Evolutionary conservation across 1,140 invertebrate genomes (phyloP).

Genomic region (Orussus abietinus): DNA sequence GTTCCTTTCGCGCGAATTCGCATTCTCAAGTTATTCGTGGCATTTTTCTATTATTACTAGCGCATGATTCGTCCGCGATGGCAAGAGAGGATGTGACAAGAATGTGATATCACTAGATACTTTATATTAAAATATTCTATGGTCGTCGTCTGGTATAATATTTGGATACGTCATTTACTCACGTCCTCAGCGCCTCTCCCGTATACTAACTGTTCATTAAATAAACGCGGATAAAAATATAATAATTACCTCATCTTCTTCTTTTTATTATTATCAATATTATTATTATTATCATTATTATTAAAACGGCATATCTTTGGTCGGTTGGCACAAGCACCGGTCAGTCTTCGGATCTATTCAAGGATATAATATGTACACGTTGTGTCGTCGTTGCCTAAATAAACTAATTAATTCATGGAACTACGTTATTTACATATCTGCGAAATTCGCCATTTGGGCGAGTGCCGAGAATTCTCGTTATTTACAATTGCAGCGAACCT

Average conservation of each 20-base stretch:
- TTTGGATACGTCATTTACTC: not conserved
- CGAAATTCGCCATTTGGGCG: too few species aligned
- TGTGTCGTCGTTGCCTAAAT: conserved; percentile 12
- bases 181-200: not conserved
- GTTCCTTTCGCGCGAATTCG: too few species aligned
- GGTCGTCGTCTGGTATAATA: not conserved
- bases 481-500: too few species aligned
- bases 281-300: conserved; percentile 14
- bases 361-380: conserved; percentile 19
- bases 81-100: too few species aligned
- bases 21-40: too few species aligned
- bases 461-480: too few species aligned
- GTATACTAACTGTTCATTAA: conserved; percentile 11
- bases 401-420: conserved; percentile 14
- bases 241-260: conserved; percentile 10
- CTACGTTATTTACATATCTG: conserved; percentile 23
- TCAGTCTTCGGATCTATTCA: conserved; percentile 47
- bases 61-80: too few species aligned
- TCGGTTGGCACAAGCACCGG: conserved; percentile 48
- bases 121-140: conserved; percentile 1
- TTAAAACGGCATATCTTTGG: conserved; percentile 42
- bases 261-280: conserved; percentile 5
- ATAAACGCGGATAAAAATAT: conserved; percentile 26
- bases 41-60: too few species aligned
- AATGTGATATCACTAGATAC: not conserved